phyloP scores from a whole-genome alignment of 1,140 invertebrate species.

The Bombus difficillimus region DNA sequence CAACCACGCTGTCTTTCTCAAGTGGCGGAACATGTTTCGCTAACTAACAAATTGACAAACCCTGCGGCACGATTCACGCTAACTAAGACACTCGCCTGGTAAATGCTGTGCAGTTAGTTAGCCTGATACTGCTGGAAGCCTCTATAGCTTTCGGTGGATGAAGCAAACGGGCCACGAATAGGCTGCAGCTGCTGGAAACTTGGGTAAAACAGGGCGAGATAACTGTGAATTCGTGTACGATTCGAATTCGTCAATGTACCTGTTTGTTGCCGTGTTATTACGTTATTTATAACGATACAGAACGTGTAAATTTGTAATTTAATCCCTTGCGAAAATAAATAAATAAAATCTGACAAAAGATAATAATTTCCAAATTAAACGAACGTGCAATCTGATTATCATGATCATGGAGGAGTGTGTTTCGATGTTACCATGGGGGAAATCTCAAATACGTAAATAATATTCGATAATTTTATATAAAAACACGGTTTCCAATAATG shows the following conservation, averaged over 20 bases:
- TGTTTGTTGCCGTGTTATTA: background rate
- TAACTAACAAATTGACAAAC: slow-evolving; percentile 22
- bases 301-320: background rate
- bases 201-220: background rate
- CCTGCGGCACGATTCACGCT: background rate
- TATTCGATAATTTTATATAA: background rate
- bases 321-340: background rate
- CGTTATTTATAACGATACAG: background rate
- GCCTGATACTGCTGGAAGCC: background rate
- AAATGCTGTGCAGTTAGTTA: background rate
- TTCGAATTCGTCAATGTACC: background rate
- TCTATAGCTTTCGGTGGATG: background rate
- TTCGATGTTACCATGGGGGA: background rate
- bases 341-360: background rate
- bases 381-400: background rate
- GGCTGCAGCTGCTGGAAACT: background rate
- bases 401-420: background rate
- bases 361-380: background rate
- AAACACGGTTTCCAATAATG: too few relatives aligned
- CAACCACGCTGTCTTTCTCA: background rate
- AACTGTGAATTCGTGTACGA: background rate
- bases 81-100: background rate
- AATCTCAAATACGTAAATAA: background rate
- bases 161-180: background rate
- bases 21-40: background rate